phyloP scores from a whole-genome alignment of 1,140 invertebrate species.

The Coboldia fuscipes region DNA sequence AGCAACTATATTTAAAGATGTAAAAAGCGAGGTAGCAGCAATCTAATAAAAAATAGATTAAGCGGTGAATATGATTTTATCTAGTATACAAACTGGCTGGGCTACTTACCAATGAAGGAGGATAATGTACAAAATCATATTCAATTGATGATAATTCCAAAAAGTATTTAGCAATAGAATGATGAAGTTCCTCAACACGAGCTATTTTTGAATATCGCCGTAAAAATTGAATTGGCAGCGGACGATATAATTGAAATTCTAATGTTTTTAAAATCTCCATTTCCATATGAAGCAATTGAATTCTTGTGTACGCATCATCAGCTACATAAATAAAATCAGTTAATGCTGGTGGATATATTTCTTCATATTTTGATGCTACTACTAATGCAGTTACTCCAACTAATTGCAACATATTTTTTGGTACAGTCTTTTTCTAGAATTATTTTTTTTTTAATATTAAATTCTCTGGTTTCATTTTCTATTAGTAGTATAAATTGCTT shows the following conservation, averaged over 20 bases:
- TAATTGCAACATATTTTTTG: conserved; percentile 60
- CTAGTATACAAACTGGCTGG: background rate
- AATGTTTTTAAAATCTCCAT: conserved; percentile 48
- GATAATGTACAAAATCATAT: conserved; percentile 57
- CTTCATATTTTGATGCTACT: conserved; percentile 89
- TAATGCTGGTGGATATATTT: conserved; percentile 76
- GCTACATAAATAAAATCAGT: conserved; percentile 83
- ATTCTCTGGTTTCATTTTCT: conserved; percentile 2
- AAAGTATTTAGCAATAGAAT: conserved; percentile 82
- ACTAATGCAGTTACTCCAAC: conserved; percentile 82
- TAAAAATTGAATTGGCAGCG: conserved; percentile 73
- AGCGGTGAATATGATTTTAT: background rate
- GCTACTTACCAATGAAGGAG: conserved; percentile 41
- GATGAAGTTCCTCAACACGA: conserved; percentile 36
- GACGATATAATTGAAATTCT: conserved; percentile 63
- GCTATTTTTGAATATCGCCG: conserved; percentile 41
- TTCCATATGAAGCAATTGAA: conserved; percentile 72
- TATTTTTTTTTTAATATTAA: conserved; percentile 2
- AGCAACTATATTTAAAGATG: conserved; percentile 27
- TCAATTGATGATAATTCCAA: conserved; percentile 69
- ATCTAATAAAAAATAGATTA: conserved; percentile 8
- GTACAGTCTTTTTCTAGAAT: conserved; percentile 16
- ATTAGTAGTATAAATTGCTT: conserved; percentile 8
- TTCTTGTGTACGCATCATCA: conserved; percentile 65
- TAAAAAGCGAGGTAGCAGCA: conserved; percentile 27